These are phyloP conservation scores for Crocallis elinguaria DNA, from an alignment of 2,888 invertebrate genomes.

Conservation along the genomic window DNA sequence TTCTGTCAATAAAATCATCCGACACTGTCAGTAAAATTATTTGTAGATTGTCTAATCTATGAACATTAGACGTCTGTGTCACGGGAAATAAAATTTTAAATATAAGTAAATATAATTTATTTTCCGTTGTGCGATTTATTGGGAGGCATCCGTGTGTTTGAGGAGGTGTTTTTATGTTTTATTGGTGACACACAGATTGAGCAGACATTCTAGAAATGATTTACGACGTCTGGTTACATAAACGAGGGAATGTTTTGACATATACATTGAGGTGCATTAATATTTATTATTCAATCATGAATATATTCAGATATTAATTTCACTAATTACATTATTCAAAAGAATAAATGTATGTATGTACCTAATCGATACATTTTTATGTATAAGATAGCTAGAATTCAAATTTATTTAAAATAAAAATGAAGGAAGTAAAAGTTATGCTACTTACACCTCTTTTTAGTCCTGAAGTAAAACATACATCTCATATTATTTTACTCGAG, in stretches of 20 bases:
- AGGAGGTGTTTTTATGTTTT: slow-evolving; percentile 17
- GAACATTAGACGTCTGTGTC: slow-evolving; percentile 23
- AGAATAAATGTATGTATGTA: too few relatives aligned
- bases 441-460: too few relatives aligned
- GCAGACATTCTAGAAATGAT: neutral
- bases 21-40: slow-evolving; percentile 14
- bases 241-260: too few relatives aligned
- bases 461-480: too few relatives aligned
- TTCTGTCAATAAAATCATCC: neutral
- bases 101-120: slow-evolving; percentile 16
- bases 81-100: slow-evolving; percentile 29
- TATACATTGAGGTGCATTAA: too few relatives aligned
- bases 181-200: slow-evolving; percentile 26
- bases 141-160: slow-evolving; percentile 18
- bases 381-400: too few relatives aligned
- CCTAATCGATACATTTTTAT: too few relatives aligned
- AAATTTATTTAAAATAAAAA: neutral
- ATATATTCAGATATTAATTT: too few relatives aligned
- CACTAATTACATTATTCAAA: too few relatives aligned
- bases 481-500: neutral
- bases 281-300: too few relatives aligned
- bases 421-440: too few relatives aligned
- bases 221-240: neutral
- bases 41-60: slow-evolving; percentile 10
- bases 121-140: slow-evolving; percentile 35